Evolutionary conservation across 2,797 vertebrate species (phyloP).

Genomic region (Heteromormyrus szaboi): DNA sequence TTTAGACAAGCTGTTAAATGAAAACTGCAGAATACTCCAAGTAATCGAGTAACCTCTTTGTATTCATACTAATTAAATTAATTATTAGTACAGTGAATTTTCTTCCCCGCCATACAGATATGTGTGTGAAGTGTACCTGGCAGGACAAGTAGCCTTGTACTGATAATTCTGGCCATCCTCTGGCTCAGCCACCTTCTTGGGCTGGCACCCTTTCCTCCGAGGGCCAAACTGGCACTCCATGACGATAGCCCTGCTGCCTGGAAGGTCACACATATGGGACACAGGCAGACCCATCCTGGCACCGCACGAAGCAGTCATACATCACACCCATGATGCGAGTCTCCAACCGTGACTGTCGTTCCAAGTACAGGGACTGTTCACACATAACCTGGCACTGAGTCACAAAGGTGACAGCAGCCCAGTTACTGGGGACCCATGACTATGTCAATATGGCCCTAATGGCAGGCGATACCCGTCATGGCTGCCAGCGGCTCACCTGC

Average conservation of each 20-base stretch:
- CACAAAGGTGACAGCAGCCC: neutral
- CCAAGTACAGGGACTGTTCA: neutral
- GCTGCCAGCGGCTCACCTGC: conserved; percentile 55
- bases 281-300: neutral
- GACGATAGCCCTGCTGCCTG: conserved; percentile 77
- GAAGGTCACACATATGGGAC: neutral
- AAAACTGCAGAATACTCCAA: neutral
- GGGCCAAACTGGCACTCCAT: conserved; percentile 81
- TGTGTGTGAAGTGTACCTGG: conserved; percentile 54
- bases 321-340: neutral
- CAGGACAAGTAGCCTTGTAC: conserved; percentile 78
- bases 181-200: conserved; percentile 62
- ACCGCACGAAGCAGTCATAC: neutral
- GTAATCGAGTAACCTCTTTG: neutral
- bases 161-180: conserved; percentile 50
- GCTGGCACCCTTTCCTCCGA: conserved; percentile 71
- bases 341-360: neutral
- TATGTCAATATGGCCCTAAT: neutral
- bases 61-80: neutral
- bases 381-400: neutral
- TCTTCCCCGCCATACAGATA: neutral
- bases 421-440: neutral
- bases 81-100: neutral
- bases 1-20: neutral
- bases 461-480: neutral